phyloP scores from a whole-genome alignment of 2,888 invertebrate genomes.

The Agriopis aurantiaria region DNA sequence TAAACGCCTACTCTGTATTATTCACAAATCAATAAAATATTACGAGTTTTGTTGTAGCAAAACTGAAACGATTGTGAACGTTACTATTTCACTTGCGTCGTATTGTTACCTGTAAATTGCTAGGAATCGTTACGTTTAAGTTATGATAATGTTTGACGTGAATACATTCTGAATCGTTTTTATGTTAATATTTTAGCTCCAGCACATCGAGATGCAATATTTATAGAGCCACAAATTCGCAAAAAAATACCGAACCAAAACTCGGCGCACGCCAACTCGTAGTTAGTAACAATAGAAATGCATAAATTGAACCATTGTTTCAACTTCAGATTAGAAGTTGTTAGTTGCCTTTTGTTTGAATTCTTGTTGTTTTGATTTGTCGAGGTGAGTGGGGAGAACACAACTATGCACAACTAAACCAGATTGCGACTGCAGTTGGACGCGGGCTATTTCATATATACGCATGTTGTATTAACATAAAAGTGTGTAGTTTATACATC shows the following conservation, averaged over 20 bases:
- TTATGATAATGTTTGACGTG: not conserved
- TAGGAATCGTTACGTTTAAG: not conserved
- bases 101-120: conserved; percentile 9
- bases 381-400: too few species aligned
- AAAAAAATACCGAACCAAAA: too few species aligned
- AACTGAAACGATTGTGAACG: conserved; percentile 10
- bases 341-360: too few species aligned
- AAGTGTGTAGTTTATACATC: too few species aligned
- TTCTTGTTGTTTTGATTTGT: too few species aligned
- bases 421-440: not conserved
- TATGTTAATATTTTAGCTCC: not conserved
- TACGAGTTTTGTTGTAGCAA: conserved; percentile 25
- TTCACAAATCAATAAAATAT: conserved; percentile 40
- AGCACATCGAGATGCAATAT: too few species aligned
- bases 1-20: conserved; percentile 31
- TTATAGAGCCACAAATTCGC: too few species aligned
- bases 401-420: not conserved
- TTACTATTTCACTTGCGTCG: conserved; percentile 2
- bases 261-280: too few species aligned
- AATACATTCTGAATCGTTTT: not conserved
- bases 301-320: too few species aligned
- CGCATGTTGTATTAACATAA: too few species aligned
- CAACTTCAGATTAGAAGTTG: too few species aligned
- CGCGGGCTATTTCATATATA: not conserved
- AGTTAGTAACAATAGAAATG: too few species aligned